phyloP scores from a whole-genome alignment of 30 jellyfish, hydroid and myxozoan genomes.

The Nemopilema nomurai region DNA sequence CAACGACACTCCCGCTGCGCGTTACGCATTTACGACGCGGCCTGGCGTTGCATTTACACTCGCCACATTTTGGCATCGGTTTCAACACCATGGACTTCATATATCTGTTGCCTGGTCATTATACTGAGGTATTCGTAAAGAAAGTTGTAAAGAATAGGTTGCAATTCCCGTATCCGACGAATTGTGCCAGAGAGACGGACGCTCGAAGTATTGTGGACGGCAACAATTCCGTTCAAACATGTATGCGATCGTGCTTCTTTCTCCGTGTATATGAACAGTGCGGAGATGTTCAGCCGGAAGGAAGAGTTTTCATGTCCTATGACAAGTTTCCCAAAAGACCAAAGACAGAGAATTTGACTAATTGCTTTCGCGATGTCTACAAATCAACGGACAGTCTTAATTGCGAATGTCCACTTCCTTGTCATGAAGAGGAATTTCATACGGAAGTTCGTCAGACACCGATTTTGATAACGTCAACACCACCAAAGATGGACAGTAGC shows the following conservation, averaged over 20 bases:
- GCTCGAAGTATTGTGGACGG: conserved; percentile 1
- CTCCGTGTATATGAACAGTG: neutral
- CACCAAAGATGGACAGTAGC: neutral
- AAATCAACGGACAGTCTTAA: neutral
- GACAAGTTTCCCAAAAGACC: neutral
- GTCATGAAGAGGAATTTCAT: conserved; percentile 12
- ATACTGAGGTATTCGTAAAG: conserved; percentile 15
- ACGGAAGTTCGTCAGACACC: conserved; percentile 26
- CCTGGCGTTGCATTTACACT: neutral
- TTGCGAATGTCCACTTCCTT: conserved; percentile 34
- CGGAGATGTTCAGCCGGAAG: neutral
- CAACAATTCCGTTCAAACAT: neutral
- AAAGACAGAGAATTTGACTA: neutral
- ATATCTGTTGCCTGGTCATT: conserved; percentile 6
- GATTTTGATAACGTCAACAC: conserved; percentile 1
- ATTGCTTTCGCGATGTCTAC: neutral
- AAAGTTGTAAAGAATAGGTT: neutral
- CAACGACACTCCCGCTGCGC: neutral
- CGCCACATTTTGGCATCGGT: neutral
- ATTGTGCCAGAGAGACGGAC: neutral
- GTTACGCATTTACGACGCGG: neutral
- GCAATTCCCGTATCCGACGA: conserved; percentile 25
- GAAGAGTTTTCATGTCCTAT: neutral
- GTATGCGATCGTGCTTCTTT: conserved; percentile 1
- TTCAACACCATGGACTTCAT: neutral